Evolutionary conservation across 2,797 vertebrate genomes (phyloP), one percentile per base, ranked within the genome.

Genomic region (Harpagifer antarcticus): DNA sequence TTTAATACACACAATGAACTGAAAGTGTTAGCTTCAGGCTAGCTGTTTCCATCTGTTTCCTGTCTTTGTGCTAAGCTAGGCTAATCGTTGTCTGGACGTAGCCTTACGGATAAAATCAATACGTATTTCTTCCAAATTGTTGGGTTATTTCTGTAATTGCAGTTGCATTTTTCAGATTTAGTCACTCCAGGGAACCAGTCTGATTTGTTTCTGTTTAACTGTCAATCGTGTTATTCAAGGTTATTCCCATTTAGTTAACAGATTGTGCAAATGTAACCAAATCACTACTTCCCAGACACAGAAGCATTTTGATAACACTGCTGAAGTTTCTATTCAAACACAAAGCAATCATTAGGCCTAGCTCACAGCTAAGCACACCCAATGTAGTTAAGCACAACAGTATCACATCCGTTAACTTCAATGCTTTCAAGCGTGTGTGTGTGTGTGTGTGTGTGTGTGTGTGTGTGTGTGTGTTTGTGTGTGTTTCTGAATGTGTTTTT

Each of bases 401-500:
- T 17, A 6, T 61, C 5, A 45, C 20, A 20, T 16, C 3, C 13
- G 45, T 48, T 5, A 15, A 14, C 31, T 19, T n/a, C 7, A 40
- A 47, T 14, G 19, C 40, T 58, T 48, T 55, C n/a, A 37, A 3
- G 23, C 23, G 2, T 23, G 23, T n/a, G n/a, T n/a, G n/a, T n/a
- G n/a, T n/a, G n/a, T n/a, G n/a, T n/a, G n/a, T n/a, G n/a, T n/a
- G n/a, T n/a, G n/a, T n/a, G n/a, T n/a, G n/a, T n/a, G n/a, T n/a
- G n/a, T n/a, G n/a, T n/a, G n/a, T n/a, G n/a, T n/a, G n/a, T n/a
- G n/a, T n/a, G n/a, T n/a, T n/a, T n/a, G n/a, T 23, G 23, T 23
- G 31, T 60, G 31, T 55, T 42, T 60, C 3, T 81, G 11, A 68
- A n/a, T 63, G 5, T 69, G 20, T 58, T 68, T 27, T 73, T 52